These are phyloP conservation scores for Dendrocincla fuliginosa DNA, from an alignment of 2,797 vertebrate species.

Conservation along the genomic window DNA sequence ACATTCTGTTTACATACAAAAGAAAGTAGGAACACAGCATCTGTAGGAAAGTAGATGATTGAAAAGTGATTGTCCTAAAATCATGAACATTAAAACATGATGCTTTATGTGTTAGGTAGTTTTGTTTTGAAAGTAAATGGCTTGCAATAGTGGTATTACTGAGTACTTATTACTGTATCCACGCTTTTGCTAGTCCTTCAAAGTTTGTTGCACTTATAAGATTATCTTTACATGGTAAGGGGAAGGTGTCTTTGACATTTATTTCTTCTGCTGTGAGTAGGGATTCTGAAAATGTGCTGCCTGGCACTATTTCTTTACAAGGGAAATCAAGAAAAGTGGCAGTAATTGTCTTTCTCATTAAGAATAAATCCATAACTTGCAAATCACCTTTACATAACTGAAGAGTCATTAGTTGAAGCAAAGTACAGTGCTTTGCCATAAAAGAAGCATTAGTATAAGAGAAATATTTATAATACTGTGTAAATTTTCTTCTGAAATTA, in stretches of 20 bases:
- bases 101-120: background rate
- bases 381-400: background rate
- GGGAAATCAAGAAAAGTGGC: background rate
- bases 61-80: background rate
- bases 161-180: background rate
- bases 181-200: background rate
- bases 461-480: background rate
- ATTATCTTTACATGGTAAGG: background rate
- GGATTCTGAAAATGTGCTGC: background rate
- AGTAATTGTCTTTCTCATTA: background rate
- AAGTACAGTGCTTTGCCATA: background rate
- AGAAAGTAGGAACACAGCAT: background rate
- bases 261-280: background rate
- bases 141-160: background rate
- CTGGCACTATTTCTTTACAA: background rate
- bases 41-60: accelerated
- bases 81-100: background rate
- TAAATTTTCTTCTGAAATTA: background rate
- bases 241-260: background rate
- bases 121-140: background rate
- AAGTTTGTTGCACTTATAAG: background rate
- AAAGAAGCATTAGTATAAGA: background rate
- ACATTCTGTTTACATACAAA: background rate
- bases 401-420: background rate
- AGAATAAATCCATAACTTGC: background rate